phyloP scores from a whole-genome alignment of 2,888 invertebrate genomes.

The Limnephilus rhombicus region DNA sequence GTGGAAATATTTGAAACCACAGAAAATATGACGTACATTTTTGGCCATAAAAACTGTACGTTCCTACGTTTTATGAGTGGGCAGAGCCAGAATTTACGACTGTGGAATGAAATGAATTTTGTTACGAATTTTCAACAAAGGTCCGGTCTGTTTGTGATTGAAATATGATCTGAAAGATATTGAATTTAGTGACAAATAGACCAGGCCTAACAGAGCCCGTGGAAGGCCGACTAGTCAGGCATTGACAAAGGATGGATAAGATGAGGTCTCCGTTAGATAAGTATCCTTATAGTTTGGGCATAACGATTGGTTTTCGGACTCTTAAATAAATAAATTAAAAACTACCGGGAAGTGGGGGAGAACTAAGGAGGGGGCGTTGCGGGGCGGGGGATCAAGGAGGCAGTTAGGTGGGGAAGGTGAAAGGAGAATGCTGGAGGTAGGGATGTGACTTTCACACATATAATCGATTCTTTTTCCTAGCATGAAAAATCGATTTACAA shows the following conservation, averaged over 20 bases:
- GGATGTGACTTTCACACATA: too few species aligned
- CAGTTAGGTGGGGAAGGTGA: too few species aligned
- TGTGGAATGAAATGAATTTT: conserved; percentile 50
- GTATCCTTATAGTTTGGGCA: not conserved
- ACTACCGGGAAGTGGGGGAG: too few species aligned
- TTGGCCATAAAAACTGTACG: not conserved
- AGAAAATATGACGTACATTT: not conserved
- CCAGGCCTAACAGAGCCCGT: conserved; percentile 35
- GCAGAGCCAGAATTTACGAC: conserved; percentile 46
- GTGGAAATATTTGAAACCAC: not conserved
- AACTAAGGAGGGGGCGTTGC: too few species aligned
- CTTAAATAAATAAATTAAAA: too few species aligned
- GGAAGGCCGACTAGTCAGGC: conserved; percentile 14
- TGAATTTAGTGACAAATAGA: conserved; percentile 53
- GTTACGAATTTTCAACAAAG: conserved; percentile 49
- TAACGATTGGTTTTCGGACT: too few species aligned
- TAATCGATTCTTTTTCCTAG: too few species aligned
- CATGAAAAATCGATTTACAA: too few species aligned
- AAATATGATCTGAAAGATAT: conserved; percentile 51
- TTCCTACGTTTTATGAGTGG: conserved; percentile 30
- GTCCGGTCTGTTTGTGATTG: conserved; percentile 50
- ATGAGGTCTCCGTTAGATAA: not conserved
- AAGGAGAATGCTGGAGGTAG: too few species aligned
- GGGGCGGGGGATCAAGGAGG: too few species aligned
- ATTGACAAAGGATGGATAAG: not conserved